Conservation (phyloP, 2,797 vertebrate species). For the Gadopsis bispinosus region DNA sequence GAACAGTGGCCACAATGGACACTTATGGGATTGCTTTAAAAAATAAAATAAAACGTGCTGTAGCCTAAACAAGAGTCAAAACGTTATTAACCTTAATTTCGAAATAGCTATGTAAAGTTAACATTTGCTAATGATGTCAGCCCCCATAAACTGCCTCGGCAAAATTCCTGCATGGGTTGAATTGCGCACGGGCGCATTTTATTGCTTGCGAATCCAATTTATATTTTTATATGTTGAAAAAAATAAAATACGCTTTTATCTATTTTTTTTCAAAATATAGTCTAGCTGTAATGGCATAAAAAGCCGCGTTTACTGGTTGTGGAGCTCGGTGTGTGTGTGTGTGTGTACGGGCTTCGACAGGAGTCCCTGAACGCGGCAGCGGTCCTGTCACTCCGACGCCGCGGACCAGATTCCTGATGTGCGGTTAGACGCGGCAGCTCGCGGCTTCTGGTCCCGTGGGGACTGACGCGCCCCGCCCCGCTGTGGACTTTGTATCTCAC, state of each 20-base stretch:
- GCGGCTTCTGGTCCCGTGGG: rapidly evolving
- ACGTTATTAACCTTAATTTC: not conserved
- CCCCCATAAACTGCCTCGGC: not conserved
- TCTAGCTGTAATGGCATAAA: not conserved
- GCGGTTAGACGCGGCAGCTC: not conserved
- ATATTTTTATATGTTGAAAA: no score
- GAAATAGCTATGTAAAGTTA: not conserved
- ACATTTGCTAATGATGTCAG: not conserved
- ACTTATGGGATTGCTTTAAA: not conserved
- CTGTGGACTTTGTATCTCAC: not conserved
- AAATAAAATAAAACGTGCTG: not conserved
- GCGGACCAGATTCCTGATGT: not conserved
- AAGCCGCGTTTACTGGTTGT: rapidly evolving
- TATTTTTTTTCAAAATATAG: not conserved
- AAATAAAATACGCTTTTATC: not conserved
- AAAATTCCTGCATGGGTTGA: no score
- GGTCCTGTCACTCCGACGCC: slow-evolving; percentile 18
- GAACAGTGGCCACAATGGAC: not conserved
- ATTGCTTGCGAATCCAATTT: not conserved
- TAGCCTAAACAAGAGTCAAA: not conserved
- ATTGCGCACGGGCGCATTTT: not conserved
- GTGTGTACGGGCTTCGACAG: not conserved
- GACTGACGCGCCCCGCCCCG: not conserved
- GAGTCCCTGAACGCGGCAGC: slow-evolving; percentile 27
- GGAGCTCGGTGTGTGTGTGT: not conserved